Evolutionary conservation across 1,140 invertebrate species (phyloP).

Genomic region (Drosophila teissieri): DNA sequence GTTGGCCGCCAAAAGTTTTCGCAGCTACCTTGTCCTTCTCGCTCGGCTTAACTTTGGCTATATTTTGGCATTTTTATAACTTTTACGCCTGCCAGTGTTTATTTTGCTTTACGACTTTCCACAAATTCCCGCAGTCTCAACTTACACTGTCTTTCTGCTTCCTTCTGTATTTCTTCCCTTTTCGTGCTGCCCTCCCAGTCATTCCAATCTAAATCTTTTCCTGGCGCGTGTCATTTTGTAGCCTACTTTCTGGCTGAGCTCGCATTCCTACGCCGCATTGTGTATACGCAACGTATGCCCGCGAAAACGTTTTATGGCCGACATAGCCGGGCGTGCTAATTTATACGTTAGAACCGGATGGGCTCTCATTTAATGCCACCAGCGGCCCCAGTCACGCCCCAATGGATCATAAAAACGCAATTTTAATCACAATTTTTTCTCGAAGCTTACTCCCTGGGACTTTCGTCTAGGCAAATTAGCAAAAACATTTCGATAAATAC

Average conservation of each 20-base stretch:
- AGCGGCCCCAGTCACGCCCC: constrained; percentile 58
- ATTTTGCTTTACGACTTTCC: constrained; percentile 77
- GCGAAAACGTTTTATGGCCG: constrained; percentile 74
- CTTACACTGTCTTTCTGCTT: constrained; percentile 16
- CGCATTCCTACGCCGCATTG: constrained; percentile 31
- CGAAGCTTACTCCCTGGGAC: constrained; percentile 37
- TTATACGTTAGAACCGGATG: constrained; percentile 59
- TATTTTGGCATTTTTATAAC: constrained; percentile 76
- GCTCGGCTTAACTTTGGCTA: constrained; percentile 32
- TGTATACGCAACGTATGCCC: constrained; percentile 60
- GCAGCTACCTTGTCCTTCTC: constrained; percentile 9
- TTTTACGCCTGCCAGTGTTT: constrained; percentile 78
- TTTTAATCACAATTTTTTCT: constrained; percentile 76
- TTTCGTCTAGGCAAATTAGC: constrained; percentile 49
- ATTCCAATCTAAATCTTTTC: constrained; percentile 19
- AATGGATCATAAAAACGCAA: constrained; percentile 74
- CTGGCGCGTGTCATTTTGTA: constrained; percentile 74
- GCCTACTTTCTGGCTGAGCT: constrained; percentile 55
- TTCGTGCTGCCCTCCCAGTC: not conserved
- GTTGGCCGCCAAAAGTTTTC: constrained; percentile 36
- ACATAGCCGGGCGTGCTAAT: constrained; percentile 63
- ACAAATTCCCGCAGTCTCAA: constrained; percentile 59
- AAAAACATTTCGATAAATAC: constrained; percentile 15
- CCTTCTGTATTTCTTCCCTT: not conserved
- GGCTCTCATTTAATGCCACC: constrained; percentile 53